Conservation (phyloP, 2,797 vertebrate genomes). For the Peromyscus attwateri region DNA sequence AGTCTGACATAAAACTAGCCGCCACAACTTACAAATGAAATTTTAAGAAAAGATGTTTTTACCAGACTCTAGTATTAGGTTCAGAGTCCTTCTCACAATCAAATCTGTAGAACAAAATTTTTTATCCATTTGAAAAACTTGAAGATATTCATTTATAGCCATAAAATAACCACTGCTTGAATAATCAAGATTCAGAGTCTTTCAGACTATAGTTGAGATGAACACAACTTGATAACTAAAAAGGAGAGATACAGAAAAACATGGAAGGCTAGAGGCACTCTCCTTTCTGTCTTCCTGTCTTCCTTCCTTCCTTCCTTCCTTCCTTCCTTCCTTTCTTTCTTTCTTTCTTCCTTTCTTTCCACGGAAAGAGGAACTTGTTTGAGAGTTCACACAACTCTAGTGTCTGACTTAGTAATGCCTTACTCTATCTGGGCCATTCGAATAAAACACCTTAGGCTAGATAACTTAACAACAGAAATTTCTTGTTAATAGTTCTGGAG, state of each 20-base stretch:
- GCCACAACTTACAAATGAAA: neutral
- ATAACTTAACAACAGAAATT: neutral
- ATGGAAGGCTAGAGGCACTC: neutral
- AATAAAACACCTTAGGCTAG: neutral
- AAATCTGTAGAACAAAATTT: neutral
- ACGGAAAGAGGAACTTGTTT: neutral
- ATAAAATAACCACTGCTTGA: neutral
- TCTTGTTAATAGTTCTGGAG: neutral
- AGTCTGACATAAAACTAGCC: neutral
- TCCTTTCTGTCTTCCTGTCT: neutral
- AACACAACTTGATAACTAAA: constrained; percentile 31
- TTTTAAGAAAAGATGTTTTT: neutral
- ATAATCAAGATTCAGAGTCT: neutral
- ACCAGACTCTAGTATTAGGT: neutral
- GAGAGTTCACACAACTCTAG: neutral
- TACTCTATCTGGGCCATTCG: neutral
- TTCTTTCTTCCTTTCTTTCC: rapidly evolving
- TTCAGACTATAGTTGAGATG: neutral
- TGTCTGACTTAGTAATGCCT: neutral
- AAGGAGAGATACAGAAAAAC: neutral
- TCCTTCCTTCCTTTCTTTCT: neutral
- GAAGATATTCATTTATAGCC: neutral
- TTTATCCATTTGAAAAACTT: constrained; percentile 11
- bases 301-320: neutral
- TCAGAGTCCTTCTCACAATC: constrained; percentile 7